A percentile compares a stretch with the other conserved stretches of the same genome.
Conservation (phyloP, 2,113 vertebrate species). For the Camelus dromedarius region DNA sequence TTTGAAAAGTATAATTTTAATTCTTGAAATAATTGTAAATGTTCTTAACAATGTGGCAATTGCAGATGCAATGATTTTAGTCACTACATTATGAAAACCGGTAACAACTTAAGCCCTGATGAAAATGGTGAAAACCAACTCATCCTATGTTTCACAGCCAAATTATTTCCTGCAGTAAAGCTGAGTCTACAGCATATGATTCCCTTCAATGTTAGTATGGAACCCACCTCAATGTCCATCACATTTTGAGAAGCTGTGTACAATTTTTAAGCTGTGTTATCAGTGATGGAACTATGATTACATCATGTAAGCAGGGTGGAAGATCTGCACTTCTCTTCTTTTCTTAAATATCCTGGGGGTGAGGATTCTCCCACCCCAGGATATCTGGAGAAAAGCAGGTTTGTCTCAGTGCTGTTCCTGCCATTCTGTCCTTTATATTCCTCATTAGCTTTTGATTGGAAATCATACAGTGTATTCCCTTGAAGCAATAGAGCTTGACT, state of each 20-base stretch:
- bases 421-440: neutral
- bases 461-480: neutral
- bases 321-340: neutral
- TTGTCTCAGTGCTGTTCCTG: neutral
- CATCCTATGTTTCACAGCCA: neutral
- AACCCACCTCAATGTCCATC: neutral
- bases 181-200: neutral
- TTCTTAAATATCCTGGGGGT: neutral
- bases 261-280: neutral
- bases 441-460: neutral
- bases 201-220: neutral
- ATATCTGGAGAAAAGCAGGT: neutral
- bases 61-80: neutral
- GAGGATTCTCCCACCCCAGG: neutral
- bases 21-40: neutral
- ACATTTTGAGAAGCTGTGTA: neutral
- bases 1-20: neutral
- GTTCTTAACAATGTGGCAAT: neutral
- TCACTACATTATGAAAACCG: neutral
- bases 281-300: neutral
- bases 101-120: neutral
- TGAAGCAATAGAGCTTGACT: neutral
- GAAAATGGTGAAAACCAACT: conserved; percentile 27
- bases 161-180: neutral
- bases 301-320: neutral